These are phyloP conservation scores for Tragelaphus imberbis DNA, from an alignment of 2,113 vertebrate genomes.

Conservation along the genomic window DNA sequence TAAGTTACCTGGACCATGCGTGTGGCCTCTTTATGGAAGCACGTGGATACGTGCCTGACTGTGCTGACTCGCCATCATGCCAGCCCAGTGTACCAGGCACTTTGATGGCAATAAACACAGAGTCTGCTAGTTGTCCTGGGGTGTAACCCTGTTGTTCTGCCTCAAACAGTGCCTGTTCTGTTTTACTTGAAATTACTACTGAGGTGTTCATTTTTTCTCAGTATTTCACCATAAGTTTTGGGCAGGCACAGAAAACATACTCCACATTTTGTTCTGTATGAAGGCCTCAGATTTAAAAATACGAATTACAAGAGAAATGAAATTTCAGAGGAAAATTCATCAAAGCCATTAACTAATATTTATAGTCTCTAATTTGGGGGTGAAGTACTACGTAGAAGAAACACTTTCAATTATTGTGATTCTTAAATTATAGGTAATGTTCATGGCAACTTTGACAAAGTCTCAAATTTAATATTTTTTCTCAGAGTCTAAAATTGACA, in stretches of 20 bases:
- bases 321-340: not conserved
- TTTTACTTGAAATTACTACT: conserved; percentile 3
- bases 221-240: not conserved
- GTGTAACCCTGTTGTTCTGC: not conserved
- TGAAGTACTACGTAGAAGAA: not conserved
- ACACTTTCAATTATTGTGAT: not conserved
- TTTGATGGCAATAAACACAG: not conserved
- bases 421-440: conserved; percentile 44
- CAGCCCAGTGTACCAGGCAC: not conserved
- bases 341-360: not conserved
- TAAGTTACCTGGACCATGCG: not conserved
- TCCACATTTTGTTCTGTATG: not conserved
- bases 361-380: not conserved
- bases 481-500: conserved; percentile 17
- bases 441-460: not conserved
- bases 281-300: not conserved
- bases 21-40: not conserved
- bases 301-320: not conserved
- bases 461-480: conserved; percentile 43
- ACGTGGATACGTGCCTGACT: not conserved
- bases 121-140: not conserved
- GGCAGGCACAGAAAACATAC: not conserved
- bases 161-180: not conserved
- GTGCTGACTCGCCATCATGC: not conserved
- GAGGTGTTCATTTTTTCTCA: not conserved